Evolutionary conservation across 2,797 vertebrate species (phyloP).

Genomic region (Tiaroga cobitis): DNA sequence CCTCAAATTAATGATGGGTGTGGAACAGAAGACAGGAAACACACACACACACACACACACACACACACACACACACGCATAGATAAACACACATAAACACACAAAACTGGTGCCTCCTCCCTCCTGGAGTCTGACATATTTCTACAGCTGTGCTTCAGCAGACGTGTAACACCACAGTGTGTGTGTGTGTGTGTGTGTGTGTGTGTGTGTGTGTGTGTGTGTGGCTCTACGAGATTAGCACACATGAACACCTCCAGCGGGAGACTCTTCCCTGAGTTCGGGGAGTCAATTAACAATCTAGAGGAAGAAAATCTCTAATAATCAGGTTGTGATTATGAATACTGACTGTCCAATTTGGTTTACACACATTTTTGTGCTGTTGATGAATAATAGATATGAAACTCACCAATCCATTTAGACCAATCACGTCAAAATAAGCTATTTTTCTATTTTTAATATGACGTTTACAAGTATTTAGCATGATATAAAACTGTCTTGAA

Average conservation of each 20-base stretch:
- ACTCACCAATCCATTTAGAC: not conserved
- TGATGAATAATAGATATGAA: not conserved
- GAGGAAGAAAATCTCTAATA: not conserved
- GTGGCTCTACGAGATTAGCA: not conserved
- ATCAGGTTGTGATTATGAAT: not conserved
- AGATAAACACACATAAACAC: constrained; percentile 51
- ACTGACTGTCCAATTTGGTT: not conserved
- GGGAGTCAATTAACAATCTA: not conserved
- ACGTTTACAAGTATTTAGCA: not conserved
- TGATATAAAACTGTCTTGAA: not conserved
- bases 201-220: constrained; percentile 25
- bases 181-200: constrained; percentile 43
- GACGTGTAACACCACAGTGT: constrained; percentile 62
- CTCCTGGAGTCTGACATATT: constrained; percentile 63
- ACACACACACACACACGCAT: constrained; percentile 42
- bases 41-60: constrained; percentile 32
- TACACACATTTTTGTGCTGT: not conserved
- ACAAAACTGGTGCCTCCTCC: constrained; percentile 57
- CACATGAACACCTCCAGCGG: not conserved
- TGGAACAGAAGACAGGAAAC: constrained; percentile 57
- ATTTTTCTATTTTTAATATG: not conserved
- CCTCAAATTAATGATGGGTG: constrained; percentile 65
- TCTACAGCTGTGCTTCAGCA: constrained; percentile 76
- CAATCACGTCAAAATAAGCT: not conserved
- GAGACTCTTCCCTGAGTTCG: not conserved